phyloP scores from a whole-genome alignment of 2,797 vertebrate genomes.

The Emys orbicularis region DNA sequence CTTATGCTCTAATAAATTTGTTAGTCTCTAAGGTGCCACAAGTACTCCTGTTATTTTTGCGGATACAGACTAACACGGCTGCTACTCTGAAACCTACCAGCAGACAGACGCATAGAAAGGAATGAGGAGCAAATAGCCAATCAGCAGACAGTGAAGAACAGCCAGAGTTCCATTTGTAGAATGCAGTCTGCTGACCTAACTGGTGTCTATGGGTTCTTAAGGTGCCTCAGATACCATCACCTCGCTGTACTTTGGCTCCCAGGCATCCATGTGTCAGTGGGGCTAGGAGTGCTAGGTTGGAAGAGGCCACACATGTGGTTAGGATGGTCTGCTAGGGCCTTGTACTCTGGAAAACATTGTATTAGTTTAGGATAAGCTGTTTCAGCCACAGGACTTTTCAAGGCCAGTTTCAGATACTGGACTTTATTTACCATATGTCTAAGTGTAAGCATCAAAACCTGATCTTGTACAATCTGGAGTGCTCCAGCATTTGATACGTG shows the following conservation, averaged over 20 bases:
- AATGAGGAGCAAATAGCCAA: background rate
- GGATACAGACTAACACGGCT: too few relatives aligned
- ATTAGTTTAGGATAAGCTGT: background rate
- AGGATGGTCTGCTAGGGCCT: constrained; percentile 11
- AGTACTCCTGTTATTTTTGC: too few relatives aligned
- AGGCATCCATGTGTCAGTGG: background rate
- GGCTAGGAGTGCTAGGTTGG: background rate
- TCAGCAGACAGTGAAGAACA: background rate
- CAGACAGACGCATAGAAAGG: background rate
- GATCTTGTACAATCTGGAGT: background rate
- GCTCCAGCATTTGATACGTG: background rate
- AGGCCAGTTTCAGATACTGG: constrained; percentile 31
- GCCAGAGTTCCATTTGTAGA: background rate
- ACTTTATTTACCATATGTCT: constrained; percentile 31
- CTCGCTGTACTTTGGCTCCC: background rate
- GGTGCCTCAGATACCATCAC: background rate
- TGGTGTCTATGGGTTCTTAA: background rate
- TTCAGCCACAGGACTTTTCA: background rate
- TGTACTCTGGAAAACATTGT: constrained; percentile 3
- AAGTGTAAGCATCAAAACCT: background rate
- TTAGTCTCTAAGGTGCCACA: too few relatives aligned
- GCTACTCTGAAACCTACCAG: too few relatives aligned
- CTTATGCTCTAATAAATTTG: too few relatives aligned
- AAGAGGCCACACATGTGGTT: background rate
- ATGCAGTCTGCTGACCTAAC: background rate